Percentiles rank a stretch among this genome's conserved stretches.
These are phyloP conservation scores for Stratiomys singularior DNA, from an alignment of 2,888 invertebrate species.

Conservation along the genomic window DNA sequence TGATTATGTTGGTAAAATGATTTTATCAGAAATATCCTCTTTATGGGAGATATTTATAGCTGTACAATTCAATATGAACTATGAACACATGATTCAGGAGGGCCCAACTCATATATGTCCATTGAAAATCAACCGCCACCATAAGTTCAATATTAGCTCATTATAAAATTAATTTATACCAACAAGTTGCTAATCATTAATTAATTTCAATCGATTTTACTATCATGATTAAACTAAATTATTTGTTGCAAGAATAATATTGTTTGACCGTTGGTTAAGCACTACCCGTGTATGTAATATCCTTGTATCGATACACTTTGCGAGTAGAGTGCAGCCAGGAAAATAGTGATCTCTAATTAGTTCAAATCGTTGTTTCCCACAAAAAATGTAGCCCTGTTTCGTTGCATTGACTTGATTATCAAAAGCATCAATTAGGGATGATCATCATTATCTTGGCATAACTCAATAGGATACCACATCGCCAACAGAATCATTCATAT, in stretches of 20 bases:
- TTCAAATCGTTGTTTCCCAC: too few species aligned
- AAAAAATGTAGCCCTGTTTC: too few species aligned
- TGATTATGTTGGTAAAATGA: not conserved
- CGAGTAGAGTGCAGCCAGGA: too few species aligned
- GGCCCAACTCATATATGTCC: not conserved
- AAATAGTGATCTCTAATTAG: too few species aligned
- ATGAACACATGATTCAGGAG: not conserved
- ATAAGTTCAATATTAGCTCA: not conserved
- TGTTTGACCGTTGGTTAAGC: not conserved
- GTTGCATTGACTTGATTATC: not conserved
- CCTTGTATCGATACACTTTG: too few species aligned
- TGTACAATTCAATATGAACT: not conserved
- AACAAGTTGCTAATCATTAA: conserved; percentile 15
- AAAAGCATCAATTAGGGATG: not conserved
- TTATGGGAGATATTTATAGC: not conserved
- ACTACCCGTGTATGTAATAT: too few species aligned
- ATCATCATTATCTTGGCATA: not conserved
- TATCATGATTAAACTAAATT: conserved; percentile 1
- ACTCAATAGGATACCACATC: not conserved
- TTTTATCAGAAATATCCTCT: not conserved
- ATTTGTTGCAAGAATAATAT: not conserved
- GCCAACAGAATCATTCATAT: not conserved
- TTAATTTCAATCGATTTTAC: conserved; percentile 2
- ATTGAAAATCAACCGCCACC: not conserved
- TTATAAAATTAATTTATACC: conserved; percentile 6